Percentiles rank a stretch among this genome's conserved stretches.
Conservation (phyloP, 2,113 vertebrate species). For the Sebastes schlegelii region DNA sequence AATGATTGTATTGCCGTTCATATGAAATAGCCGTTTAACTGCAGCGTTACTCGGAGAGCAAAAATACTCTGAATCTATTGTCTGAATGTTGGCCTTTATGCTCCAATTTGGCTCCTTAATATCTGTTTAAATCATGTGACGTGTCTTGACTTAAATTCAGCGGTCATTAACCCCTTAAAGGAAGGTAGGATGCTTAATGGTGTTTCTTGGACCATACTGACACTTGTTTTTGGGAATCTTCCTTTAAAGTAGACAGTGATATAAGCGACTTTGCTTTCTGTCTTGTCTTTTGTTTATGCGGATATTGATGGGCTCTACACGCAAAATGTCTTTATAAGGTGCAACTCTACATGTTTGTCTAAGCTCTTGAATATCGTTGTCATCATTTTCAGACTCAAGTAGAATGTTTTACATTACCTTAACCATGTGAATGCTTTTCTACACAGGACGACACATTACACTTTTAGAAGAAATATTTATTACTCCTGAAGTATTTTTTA, state of each 20-base stretch:
- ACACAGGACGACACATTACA: conserved; percentile 24
- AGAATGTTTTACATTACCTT: conserved; percentile 29
- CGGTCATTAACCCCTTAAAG: conserved; percentile 28
- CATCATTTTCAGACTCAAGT: neutral
- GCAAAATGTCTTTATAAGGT: conserved; percentile 27
- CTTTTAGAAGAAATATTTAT: conserved; percentile 63
- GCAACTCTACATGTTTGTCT: conserved; percentile 20
- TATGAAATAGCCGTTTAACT: conserved; percentile 54
- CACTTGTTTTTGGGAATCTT: conserved; percentile 11
- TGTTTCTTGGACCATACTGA: conserved; percentile 41
- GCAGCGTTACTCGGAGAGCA: conserved; percentile 42
- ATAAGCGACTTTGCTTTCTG: neutral
- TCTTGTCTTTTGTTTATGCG: conserved; percentile 12
- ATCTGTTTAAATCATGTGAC: conserved; percentile 43
- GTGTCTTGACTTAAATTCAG: conserved; percentile 38
- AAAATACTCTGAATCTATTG: conserved; percentile 42
- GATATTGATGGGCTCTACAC: conserved; percentile 14
- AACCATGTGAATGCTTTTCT: conserved; percentile 47
- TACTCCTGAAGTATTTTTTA: conserved; percentile 43
- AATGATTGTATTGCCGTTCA: conserved; percentile 68
- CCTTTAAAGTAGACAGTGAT: neutral
- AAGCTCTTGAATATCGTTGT: conserved; percentile 11
- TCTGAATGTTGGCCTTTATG: conserved; percentile 60
- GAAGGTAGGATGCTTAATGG: conserved; percentile 19
- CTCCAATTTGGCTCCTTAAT: conserved; percentile 63